A percentile compares a stretch with the other conserved stretches of the same genome.
Evolutionary conservation across 2,888 invertebrate genomes (phyloP).

Genomic region (Phasia obesa): DNA sequence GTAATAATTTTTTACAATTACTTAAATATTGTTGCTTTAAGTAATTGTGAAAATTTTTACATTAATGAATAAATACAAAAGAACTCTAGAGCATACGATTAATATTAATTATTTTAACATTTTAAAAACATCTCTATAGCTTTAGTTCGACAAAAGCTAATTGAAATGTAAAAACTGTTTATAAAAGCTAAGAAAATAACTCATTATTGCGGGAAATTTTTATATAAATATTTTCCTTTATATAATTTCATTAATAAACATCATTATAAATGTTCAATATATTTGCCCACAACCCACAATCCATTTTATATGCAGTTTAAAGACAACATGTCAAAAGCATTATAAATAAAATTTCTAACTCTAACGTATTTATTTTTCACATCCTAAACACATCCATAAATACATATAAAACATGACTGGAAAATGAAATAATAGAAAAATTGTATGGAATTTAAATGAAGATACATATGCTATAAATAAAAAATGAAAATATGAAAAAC

Average conservation of each 20-base stretch:
- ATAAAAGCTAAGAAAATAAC: not conserved
- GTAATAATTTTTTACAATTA: not conserved
- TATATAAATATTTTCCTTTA: not conserved
- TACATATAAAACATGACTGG: conserved; percentile 52
- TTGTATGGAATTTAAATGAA: conserved; percentile 46
- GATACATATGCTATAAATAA: conserved; percentile 38
- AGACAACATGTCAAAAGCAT: conserved; percentile 49
- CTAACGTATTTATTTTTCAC: not conserved
- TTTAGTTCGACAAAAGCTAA: not conserved
- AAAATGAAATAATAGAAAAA: conserved; percentile 20
- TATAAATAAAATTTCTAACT: conserved; percentile 31
- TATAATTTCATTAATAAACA: not conserved
- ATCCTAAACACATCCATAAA: conserved; percentile 26
- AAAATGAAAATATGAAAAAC: conserved; percentile 22
- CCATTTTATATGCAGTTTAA: not conserved
- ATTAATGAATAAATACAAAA: not conserved
- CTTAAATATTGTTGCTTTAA: no score
- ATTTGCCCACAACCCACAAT: conserved; percentile 15
- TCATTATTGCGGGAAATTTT: no score
- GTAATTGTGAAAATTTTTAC: no score
- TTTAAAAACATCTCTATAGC: not conserved
- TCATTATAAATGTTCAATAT: conserved; percentile 23
- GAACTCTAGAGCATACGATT: conserved; percentile 25
- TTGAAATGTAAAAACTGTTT: not conserved
- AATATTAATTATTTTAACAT: conserved; percentile 19